Percentiles rank a stretch among this genome's conserved stretches.
These are phyloP conservation scores for Molothrus ater DNA, from an alignment of 2,797 vertebrate species.

Conservation along the genomic window DNA sequence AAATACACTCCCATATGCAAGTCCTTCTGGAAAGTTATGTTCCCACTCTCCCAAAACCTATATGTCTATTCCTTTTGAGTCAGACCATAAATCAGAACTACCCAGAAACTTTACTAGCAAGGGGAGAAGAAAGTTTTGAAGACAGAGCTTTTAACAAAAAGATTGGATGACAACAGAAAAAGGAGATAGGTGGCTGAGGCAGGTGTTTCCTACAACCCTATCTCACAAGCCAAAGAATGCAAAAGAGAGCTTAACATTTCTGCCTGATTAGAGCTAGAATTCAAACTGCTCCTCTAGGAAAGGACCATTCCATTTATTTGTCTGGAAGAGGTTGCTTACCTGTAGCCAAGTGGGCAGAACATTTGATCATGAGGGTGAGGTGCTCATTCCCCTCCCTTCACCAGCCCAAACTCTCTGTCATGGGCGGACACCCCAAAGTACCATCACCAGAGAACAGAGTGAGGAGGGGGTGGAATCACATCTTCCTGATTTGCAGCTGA, in stretches of 20 bases:
- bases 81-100: neutral
- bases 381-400: neutral
- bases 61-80: neutral
- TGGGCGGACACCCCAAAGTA: neutral
- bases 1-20: neutral
- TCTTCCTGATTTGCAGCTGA: neutral
- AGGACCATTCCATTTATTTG: neutral
- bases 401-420: fast-evolving
- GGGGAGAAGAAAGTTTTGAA: neutral
- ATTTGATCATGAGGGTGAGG: fast-evolving
- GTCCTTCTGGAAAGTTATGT: neutral
- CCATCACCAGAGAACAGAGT: neutral
- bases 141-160: neutral
- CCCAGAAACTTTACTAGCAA: neutral
- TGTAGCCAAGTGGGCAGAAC: neutral
- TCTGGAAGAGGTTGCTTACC: neutral
- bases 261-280: neutral
- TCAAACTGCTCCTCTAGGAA: neutral
- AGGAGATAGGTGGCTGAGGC: neutral
- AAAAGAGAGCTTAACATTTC: neutral
- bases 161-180: neutral
- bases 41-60: neutral
- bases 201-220: neutral
- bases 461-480: neutral
- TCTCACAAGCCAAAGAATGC: neutral